phyloP scores from a whole-genome alignment of 2,797 vertebrate genomes.

The Labeo calbasu region DNA sequence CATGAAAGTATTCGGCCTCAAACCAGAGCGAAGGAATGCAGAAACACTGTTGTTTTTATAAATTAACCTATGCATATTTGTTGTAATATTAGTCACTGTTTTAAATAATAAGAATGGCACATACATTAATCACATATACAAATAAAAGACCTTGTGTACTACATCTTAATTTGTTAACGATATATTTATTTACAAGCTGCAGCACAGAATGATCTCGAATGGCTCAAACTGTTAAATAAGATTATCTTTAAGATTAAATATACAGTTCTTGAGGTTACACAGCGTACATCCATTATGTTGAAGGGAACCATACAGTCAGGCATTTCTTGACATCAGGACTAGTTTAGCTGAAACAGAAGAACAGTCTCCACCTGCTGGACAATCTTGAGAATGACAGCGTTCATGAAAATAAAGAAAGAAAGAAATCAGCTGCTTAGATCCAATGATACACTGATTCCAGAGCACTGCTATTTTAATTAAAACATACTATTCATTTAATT shows the following conservation, averaged over 20 bases:
- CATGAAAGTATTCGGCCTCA: background rate
- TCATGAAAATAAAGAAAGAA: constrained; percentile 40
- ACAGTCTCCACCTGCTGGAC: constrained; percentile 82
- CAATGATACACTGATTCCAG: background rate
- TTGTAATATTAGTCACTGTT: background rate
- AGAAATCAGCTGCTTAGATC: background rate
- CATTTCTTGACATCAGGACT: background rate
- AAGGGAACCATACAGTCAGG: background rate
- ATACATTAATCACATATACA: background rate
- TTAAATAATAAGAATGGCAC: background rate
- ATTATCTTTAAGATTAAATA: background rate
- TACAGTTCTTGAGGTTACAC: background rate
- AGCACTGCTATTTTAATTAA: too few species aligned
- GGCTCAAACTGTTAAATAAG: background rate
- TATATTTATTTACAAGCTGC: background rate
- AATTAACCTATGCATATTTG: background rate
- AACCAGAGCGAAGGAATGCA: background rate
- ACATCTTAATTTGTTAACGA: too few species aligned
- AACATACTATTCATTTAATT: too few species aligned
- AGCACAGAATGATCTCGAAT: background rate
- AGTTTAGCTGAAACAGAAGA: constrained; percentile 72
- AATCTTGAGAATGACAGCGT: constrained; percentile 62
- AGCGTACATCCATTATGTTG: background rate
- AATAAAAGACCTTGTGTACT: background rate
- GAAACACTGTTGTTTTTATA: background rate